Conservation (phyloP, 2,888 invertebrate species). For the Acrocera orbiculus region DNA sequence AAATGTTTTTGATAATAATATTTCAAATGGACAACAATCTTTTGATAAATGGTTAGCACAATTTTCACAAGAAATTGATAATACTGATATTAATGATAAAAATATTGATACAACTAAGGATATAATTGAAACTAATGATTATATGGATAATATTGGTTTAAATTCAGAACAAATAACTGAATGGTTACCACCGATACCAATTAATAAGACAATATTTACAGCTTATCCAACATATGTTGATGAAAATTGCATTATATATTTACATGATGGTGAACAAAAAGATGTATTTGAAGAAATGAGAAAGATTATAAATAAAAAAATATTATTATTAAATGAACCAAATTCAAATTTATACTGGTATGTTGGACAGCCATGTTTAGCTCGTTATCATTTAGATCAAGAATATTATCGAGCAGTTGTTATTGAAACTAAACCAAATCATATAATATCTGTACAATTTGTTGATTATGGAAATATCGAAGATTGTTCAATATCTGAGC, state of each 20-base stretch:
- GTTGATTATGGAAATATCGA: constrained; percentile 75
- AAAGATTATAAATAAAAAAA: constrained; percentile 33
- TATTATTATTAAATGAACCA: constrained; percentile 14
- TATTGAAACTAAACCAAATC: constrained; percentile 25
- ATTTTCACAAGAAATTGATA: constrained; percentile 2
- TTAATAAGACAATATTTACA: constrained; percentile 36
- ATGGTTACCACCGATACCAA: constrained; percentile 42
- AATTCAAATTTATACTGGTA: constrained; percentile 30
- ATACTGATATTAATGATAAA: not conserved
- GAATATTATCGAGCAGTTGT: constrained; percentile 55
- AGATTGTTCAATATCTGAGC: constrained; percentile 34
- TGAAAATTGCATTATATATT: constrained; percentile 33
- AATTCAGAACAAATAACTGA: constrained; percentile 23
- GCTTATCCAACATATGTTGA: constrained; percentile 47
- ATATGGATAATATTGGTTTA: not conserved
- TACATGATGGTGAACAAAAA: constrained; percentile 21
- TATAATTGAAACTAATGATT: constrained; percentile 3
- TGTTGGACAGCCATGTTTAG: constrained; percentile 49
- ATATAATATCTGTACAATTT: constrained; percentile 28
- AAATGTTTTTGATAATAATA: not conserved
- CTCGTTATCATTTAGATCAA: constrained; percentile 44
- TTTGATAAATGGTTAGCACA: constrained; percentile 6
- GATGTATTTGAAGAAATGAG: constrained; percentile 34
- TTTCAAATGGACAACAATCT: constrained; percentile 4
- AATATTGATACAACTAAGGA: constrained; percentile 7